Evolutionary conservation across 2,888 invertebrate genomes (phyloP).

Genomic region (Tethea ocularis): DNA sequence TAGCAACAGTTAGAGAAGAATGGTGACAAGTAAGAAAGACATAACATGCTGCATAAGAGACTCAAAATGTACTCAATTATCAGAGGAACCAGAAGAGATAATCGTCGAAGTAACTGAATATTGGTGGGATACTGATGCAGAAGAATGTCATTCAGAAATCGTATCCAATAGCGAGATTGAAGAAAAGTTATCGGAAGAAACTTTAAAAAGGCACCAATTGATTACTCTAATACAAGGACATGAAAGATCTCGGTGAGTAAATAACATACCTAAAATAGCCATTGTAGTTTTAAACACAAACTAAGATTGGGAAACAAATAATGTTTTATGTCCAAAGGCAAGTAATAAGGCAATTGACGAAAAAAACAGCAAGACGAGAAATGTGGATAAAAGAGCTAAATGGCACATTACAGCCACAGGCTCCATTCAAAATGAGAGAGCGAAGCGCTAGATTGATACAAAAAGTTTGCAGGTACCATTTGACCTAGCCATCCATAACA

Average conservation of each 20-base stretch:
- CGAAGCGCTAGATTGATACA: conserved; percentile 57
- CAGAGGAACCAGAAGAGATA: conserved; percentile 8
- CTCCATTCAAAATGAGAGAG: conserved; percentile 45
- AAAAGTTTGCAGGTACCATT: conserved; percentile 51
- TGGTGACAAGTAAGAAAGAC: too few relatives aligned
- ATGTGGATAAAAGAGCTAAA: conserved; percentile 58
- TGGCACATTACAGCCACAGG: conserved; percentile 46
- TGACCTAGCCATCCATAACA: background rate
- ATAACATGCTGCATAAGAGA: too few relatives aligned
- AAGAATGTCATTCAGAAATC: background rate
- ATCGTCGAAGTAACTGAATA: conserved; percentile 17
- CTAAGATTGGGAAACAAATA: background rate
- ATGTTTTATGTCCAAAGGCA: conserved; percentile 41
- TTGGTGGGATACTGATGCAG: conserved; percentile 1
- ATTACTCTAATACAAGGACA: conserved; percentile 60
- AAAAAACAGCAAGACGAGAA: conserved; percentile 40
- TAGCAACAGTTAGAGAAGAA: background rate
- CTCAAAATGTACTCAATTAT: background rate
- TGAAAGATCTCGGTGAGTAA: conserved; percentile 56
- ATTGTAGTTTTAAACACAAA: background rate
- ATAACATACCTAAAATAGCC: background rate
- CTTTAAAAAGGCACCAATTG: conserved; percentile 37
- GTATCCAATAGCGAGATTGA: conserved; percentile 10
- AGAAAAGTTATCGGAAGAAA: conserved; percentile 47
- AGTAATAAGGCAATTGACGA: conserved; percentile 31